Evolutionary conservation across 2,888 invertebrate species (phyloP).

Genomic region (Lithophane leautieri): DNA sequence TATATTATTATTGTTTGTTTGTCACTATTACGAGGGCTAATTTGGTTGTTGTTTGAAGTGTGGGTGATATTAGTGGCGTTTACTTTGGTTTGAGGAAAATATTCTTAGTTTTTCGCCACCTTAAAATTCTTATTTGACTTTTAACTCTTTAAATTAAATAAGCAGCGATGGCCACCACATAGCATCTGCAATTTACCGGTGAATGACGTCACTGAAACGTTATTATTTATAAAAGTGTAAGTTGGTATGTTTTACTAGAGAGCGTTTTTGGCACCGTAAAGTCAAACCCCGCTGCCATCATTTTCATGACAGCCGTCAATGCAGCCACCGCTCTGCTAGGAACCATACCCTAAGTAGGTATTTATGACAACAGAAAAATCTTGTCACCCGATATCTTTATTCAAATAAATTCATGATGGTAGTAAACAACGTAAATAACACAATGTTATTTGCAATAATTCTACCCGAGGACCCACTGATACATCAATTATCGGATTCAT

Average conservation of each 20-base stretch:
- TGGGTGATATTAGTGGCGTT: neutral
- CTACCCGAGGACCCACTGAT: conserved; percentile 14
- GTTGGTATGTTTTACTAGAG: neutral
- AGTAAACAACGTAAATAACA: conserved; percentile 13
- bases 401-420: neutral
- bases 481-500: conserved; percentile 37
- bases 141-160: neutral
- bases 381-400: neutral
- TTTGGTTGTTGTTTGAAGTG: conserved; percentile 15
- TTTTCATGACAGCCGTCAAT: neutral
- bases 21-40: conserved; percentile 24
- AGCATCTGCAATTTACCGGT: neutral
- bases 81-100: neutral
- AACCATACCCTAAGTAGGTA: neutral
- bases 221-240: neutral
- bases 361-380: neutral
- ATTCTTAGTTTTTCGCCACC: neutral
- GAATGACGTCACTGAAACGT: neutral
- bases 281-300: neutral
- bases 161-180: neutral
- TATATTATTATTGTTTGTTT: conserved; percentile 39
- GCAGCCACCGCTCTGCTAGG: neutral
- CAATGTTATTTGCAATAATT: conserved; percentile 32
- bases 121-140: neutral
- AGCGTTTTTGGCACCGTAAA: neutral